Base-by-base conservation (phyloP, 2,888 invertebrate species). In the Hirtodrosophila duncani region DNA sequence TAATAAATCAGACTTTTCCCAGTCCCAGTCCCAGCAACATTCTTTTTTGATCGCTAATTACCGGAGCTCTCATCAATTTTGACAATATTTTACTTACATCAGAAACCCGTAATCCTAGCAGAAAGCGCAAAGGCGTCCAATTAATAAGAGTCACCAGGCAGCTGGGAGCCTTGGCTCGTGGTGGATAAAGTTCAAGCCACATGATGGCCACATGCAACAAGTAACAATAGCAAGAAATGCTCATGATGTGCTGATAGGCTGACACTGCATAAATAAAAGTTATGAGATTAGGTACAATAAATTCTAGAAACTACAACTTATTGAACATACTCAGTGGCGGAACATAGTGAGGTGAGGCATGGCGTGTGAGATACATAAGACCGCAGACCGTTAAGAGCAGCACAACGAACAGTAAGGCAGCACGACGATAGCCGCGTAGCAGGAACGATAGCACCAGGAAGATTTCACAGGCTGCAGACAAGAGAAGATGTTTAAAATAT, bases 101-200 rank as follows among this genome's bases (percentile, higher is more conserved):
- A 0, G 67, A 39, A 9, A 79, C 63, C 3, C 78, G 63, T 24
- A 85, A 65, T 0, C 79, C 83, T 2, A 86, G 57, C 8, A 81
- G 0, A 8, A 77, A 61, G 18, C 85, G 67, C 10, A 86, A 20
- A 1, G 67, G 39, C 1, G 77, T 66, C 3, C 36, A 79, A 41
- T 84, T 84, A 0, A 85, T 57, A 0, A 82, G 9, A 3, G 49
- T 36, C 2, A 59, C 42, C 4, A 86, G 10, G 39, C 58, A 82
- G 2, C 21, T 33, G 0, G 60, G 48, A 0, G 84, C 83, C 13
- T 71, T 63, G 6, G 31, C 44, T 23, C 78, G 72, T 0, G 86
- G 86, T 3, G 86, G 85, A 68, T 83, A 83, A 5, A 78, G 34
- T 20, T 80, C 80, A 33, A 86, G 53, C 86, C 86, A 87, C 44